A percentile compares a stretch with the other conserved stretches of the same genome.
These are phyloP conservation scores for Morone chrysops DNA, from an alignment of 2,113 vertebrate species.

Conservation along the genomic window DNA sequence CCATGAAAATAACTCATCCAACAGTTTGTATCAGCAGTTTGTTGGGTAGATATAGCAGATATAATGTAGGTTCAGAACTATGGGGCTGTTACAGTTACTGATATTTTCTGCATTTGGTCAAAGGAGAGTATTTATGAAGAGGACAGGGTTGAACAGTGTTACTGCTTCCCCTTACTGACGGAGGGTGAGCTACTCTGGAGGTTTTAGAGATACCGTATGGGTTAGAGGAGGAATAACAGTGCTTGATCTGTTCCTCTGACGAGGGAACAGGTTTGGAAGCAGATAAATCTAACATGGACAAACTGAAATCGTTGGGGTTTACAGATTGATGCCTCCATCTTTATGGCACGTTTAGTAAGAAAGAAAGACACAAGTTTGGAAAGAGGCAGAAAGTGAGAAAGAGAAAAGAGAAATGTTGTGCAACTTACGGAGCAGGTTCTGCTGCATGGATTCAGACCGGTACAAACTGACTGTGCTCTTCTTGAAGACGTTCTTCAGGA, in stretches of 20 bases:
- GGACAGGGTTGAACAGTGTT: constrained; percentile 19
- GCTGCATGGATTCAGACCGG: constrained; percentile 95
- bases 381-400: not conserved
- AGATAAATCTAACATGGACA: constrained; percentile 22
- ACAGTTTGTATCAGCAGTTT: not conserved
- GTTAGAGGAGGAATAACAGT: constrained; percentile 36
- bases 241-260: constrained; percentile 10
- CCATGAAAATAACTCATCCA: not conserved
- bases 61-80: not conserved
- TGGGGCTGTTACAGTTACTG: constrained; percentile 21
- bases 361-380: not conserved
- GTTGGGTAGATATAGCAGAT: not conserved
- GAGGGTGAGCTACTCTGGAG: constrained; percentile 20
- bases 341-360: not conserved
- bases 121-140: constrained; percentile 42
- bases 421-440: constrained; percentile 96
- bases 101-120: constrained; percentile 44
- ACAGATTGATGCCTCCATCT: not conserved
- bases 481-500: constrained; percentile 99
- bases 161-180: not conserved
- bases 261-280: constrained; percentile 5
- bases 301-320: not conserved
- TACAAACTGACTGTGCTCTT: constrained; percentile 96
- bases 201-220: constrained; percentile 7
- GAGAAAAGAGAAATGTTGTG: not conserved